Evolutionary conservation across 2,888 invertebrate species (phyloP).

Genomic region (Entomobrya proxima): DNA sequence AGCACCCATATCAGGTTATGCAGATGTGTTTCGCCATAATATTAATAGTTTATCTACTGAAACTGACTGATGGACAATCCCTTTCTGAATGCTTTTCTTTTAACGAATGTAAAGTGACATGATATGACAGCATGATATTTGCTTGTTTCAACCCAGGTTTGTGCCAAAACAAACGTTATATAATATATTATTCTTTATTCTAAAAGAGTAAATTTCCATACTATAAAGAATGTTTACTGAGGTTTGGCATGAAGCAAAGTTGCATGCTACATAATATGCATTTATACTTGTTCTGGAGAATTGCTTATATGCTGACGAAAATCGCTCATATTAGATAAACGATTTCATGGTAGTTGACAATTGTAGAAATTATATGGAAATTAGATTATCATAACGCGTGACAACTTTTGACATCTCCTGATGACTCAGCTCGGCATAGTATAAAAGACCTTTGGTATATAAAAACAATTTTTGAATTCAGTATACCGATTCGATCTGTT

Average conservation of each 20-base stretch:
- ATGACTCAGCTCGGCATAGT: background rate
- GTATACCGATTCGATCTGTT: no score
- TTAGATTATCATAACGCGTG: slow-evolving; percentile 61
- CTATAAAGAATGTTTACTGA: no score
- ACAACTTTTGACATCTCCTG: slow-evolving; percentile 22
- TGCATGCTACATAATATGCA: background rate
- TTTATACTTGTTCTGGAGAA: no score
- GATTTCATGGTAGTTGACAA: slow-evolving; percentile 60
- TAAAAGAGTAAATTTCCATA: no score
- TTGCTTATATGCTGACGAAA: background rate
- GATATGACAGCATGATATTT: slow-evolving; percentile 26
- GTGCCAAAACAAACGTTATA: background rate
- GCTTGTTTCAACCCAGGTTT: slow-evolving; percentile 27
- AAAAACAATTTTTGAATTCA: background rate
- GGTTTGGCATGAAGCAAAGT: no score
- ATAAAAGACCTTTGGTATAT: background rate
- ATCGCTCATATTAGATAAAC: slow-evolving; percentile 16
- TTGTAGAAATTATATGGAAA: slow-evolving; percentile 62
- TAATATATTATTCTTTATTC: no score
- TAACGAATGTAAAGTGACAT: slow-evolving; percentile 40
- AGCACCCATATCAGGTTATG: background rate
- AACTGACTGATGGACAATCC: slow-evolving; percentile 39
- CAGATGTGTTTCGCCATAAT: background rate
- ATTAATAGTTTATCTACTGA: no score
- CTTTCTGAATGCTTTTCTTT: slow-evolving; percentile 32